Percentiles rank a stretch among this genome's conserved stretches.
phyloP scores from a whole-genome alignment of 1,140 invertebrate genomes.

The Aphelenchoides besseyi region DNA sequence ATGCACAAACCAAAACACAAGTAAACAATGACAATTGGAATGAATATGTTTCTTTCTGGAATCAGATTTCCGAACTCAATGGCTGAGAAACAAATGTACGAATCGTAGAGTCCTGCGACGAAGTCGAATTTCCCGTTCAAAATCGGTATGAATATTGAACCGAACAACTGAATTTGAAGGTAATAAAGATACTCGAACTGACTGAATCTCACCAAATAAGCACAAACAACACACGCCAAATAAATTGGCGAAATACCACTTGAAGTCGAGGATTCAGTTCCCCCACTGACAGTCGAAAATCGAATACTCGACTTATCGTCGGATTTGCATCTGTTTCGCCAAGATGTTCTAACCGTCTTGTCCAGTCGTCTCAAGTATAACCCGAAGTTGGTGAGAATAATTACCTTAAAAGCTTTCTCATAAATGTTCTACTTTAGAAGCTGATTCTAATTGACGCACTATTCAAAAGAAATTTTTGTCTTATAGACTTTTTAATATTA shows the following conservation, averaged over 20 bases:
- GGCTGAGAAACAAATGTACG: constrained; percentile 46
- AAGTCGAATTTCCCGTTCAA: constrained; percentile 49
- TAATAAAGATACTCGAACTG: constrained; percentile 10
- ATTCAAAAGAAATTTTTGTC: no score
- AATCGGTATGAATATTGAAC: constrained; percentile 43
- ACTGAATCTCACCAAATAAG: constrained; percentile 36
- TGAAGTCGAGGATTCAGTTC: constrained; percentile 17
- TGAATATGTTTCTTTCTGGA: constrained; percentile 43
- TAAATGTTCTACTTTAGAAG: no score
- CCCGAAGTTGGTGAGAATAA: constrained; percentile 44
- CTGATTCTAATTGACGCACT: no score
- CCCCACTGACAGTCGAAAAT: background rate
- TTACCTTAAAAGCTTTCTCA: constrained; percentile 44
- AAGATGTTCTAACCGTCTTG: background rate
- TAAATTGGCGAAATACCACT: constrained; percentile 33
- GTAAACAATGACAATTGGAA: constrained; percentile 46
- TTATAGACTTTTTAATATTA: no score
- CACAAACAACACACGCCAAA: constrained; percentile 34
- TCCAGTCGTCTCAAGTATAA: constrained; percentile 42
- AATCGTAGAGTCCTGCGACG: constrained; percentile 46
- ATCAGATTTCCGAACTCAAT: constrained; percentile 46
- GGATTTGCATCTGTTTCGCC: background rate
- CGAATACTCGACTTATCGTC: constrained; percentile 14
- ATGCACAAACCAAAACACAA: constrained; percentile 45
- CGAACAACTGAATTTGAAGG: constrained; percentile 23